Conservation (phyloP, 2,888 invertebrate genomes). For the Tupiocoris notatus region DNA sequence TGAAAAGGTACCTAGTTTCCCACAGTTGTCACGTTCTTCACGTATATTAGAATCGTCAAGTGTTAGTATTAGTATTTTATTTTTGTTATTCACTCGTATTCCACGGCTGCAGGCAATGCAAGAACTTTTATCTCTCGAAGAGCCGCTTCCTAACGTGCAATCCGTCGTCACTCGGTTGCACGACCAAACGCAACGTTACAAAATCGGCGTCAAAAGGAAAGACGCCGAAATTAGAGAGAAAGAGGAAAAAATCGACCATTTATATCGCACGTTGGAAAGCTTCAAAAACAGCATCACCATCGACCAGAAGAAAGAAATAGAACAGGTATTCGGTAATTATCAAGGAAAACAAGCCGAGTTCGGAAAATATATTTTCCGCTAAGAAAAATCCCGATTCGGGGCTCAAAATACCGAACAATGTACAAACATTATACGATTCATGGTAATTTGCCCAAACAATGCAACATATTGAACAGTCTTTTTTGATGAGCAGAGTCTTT, state of each 20-base stretch:
- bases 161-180: slow-evolving; percentile 24
- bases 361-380: too few species aligned
- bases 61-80: too few species aligned
- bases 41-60: too few species aligned
- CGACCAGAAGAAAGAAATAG: slow-evolving; percentile 34
- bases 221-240: slow-evolving; percentile 37
- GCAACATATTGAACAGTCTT: too few species aligned
- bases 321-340: too few species aligned
- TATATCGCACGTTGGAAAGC: slow-evolving; percentile 3
- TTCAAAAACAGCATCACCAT: slow-evolving; percentile 30
- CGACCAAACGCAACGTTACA: slow-evolving; percentile 24
- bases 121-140: slow-evolving; percentile 25
- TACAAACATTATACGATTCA: too few species aligned
- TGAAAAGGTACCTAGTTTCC: slow-evolving; percentile 39
- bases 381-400: too few species aligned
- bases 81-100: neutral
- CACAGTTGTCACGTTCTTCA: too few species aligned
- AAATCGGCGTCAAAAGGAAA: slow-evolving; percentile 29
- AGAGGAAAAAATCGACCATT: slow-evolving; percentile 29
- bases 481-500: too few species aligned
- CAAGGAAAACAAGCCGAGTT: too few species aligned
- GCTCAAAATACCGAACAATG: too few species aligned
- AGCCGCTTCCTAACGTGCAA: slow-evolving; percentile 22
- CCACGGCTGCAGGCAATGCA: slow-evolving; percentile 36
- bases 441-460: too few species aligned